phyloP scores from a whole-genome alignment of 2,888 invertebrate genomes.

The Sisyra nigra region DNA sequence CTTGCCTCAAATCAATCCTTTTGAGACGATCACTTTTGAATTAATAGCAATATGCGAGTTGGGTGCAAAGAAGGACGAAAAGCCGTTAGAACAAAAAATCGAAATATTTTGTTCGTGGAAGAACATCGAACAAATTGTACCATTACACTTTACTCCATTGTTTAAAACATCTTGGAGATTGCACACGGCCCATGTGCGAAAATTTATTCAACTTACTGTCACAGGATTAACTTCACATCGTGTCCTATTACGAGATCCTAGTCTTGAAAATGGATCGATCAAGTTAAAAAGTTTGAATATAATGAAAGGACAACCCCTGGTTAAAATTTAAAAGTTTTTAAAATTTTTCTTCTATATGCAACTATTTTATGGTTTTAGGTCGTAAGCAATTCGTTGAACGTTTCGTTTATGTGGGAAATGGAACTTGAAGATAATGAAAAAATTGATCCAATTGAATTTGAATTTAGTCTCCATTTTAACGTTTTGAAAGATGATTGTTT shows the following conservation, averaged over 20 bases:
- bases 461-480: conserved; percentile 44
- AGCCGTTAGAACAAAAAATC: conserved; percentile 50
- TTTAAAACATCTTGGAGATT: conserved; percentile 65
- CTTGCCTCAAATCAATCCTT: conserved; percentile 43
- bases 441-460: conserved; percentile 35
- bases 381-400: conserved; percentile 56
- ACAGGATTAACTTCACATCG: conserved; percentile 34
- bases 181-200: conserved; percentile 68
- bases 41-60: conserved; percentile 56
- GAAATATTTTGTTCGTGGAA: conserved; percentile 5
- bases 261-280: conserved; percentile 14
- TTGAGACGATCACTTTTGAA: conserved; percentile 42
- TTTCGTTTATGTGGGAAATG: conserved; percentile 72
- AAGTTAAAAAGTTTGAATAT: conserved; percentile 5
- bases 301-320: conserved; percentile 8
- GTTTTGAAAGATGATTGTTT: conserved; percentile 21
- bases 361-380: conserved; percentile 26
- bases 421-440: conserved; percentile 24
- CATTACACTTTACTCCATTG: conserved; percentile 53
- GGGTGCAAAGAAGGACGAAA: conserved; percentile 52
- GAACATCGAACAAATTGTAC: conserved; percentile 1
- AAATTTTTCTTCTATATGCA: conserved; percentile 2
- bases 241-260: conserved; percentile 25
- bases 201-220: conserved; percentile 67
- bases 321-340: neutral